Base-by-base conservation (phyloP, 2,113 vertebrate species). In the Arizona elegans region DNA sequence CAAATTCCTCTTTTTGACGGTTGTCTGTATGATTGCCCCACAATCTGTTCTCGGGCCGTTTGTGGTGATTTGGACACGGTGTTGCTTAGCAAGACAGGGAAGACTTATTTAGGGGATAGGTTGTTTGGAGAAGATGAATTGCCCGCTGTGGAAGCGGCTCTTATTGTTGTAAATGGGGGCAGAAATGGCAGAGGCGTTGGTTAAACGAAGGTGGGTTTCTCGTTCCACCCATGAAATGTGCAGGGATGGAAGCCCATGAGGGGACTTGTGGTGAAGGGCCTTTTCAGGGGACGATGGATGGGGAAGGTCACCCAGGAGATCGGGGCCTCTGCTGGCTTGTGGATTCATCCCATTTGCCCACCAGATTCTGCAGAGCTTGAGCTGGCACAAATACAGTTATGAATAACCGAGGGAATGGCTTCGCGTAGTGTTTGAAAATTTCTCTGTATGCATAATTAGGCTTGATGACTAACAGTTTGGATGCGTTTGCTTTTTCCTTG, bases 121-220 rank as follows among this genome's bases (percentile, higher is more conserved):
- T 19, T 3, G 70, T 81, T 81, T 38, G 90, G 62, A 15, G 89
- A 93, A 94, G 91, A 93, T 95, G 0, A 3, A 38, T 95, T 92
- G 94, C 90, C 19, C 85, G 2, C 52, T 6, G 0, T 8, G 33
- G 8, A 95, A 92, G 86, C 19, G 75, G 8, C 59, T 91, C 15
- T 92, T 92, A 91, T 75, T 90, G 54, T 47, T 95, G 93, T 93
- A 90, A 52, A 0, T 11, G 0, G 47, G n/a, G 0, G 53, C 54
- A 54, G 56, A 13, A n/a, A 89, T 13, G 55, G 56, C 91, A 89
- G 24, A 88, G 7, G 53, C 2, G 11, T 10, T 5, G 33, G 1
- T 5, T 6, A 7, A 43, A 58, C 1, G n/a, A 19, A 53, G 52
- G 5, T 2, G 54, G 33, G 7, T 4, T 43, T 5, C 55, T 12